Evolutionary conservation across 2,888 invertebrate genomes (phyloP).

Genomic region (Noctua janthe): DNA sequence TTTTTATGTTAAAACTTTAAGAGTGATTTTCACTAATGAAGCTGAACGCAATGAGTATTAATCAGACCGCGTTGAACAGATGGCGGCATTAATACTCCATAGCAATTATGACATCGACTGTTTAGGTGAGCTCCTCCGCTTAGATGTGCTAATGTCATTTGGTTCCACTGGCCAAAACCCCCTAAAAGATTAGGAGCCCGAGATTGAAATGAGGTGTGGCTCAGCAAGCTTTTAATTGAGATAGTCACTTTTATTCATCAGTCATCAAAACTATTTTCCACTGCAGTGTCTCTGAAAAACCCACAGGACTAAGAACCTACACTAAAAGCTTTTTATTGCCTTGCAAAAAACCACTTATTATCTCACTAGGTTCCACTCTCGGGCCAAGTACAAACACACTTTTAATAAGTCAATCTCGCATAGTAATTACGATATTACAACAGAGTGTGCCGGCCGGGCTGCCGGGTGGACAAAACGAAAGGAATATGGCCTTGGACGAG

Average conservation of each 20-base stretch:
- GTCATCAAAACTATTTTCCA: not conserved
- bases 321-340: not conserved
- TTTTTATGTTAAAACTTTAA: not conserved
- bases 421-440: slow-evolving; percentile 42
- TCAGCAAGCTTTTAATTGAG: not conserved
- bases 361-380: not conserved
- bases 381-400: slow-evolving; percentile 12
- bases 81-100: not conserved
- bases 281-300: not conserved
- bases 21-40: too few species aligned
- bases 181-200: not conserved
- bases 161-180: not conserved
- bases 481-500: slow-evolving; percentile 61
- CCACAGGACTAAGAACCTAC: not conserved
- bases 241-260: too few species aligned
- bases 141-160: not conserved
- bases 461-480: slow-evolving; percentile 56
- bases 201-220: not conserved
- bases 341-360: slow-evolving; percentile 8
- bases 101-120: not conserved
- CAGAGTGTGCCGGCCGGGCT: not conserved
- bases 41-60: not conserved
- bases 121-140: not conserved
- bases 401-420: slow-evolving; percentile 28
- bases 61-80: not conserved